phyloP scores from a whole-genome alignment of 2,888 invertebrate species.

The Eilema griseolum region DNA sequence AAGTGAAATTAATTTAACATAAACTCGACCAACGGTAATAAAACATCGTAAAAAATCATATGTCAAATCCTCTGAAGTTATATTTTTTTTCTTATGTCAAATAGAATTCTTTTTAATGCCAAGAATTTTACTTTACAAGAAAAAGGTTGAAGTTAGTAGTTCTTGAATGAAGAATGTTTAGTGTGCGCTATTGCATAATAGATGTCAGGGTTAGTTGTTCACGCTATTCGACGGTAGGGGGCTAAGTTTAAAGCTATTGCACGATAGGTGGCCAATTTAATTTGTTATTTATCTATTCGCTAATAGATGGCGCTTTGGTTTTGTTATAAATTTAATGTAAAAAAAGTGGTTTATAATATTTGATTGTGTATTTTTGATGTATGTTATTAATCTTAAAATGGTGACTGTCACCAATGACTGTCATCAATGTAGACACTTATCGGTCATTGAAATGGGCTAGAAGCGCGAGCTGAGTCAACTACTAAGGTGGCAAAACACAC shows the following conservation, averaged over 20 bases:
- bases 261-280: conserved; percentile 2
- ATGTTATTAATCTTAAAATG: too few species aligned
- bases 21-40: conserved; percentile 26
- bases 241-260: conserved; percentile 1
- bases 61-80: conserved; percentile 45
- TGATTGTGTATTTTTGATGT: too few species aligned
- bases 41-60: conserved; percentile 26
- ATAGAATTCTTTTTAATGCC: conserved; percentile 33
- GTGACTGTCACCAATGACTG: too few species aligned
- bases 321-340: not conserved
- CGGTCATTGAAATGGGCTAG: too few species aligned
- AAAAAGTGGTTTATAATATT: too few species aligned
- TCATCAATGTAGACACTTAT: too few species aligned
- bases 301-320: conserved; percentile 48
- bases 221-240: not conserved
- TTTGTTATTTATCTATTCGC: conserved; percentile 31
- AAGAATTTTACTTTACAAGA: conserved; percentile 13
- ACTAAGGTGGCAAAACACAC: too few species aligned
- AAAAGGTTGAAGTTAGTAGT: not conserved
- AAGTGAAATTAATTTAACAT: conserved; percentile 32
- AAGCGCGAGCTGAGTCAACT: too few species aligned
- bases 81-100: conserved; percentile 52
- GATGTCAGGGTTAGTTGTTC: not conserved
- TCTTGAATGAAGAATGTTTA: not conserved
- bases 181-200: conserved; percentile 2